Evolutionary conservation across 2,113 vertebrate genomes (phyloP), one percentile per base, ranked within the genome.

Genomic region (Peucedramus taeniatus): DNA sequence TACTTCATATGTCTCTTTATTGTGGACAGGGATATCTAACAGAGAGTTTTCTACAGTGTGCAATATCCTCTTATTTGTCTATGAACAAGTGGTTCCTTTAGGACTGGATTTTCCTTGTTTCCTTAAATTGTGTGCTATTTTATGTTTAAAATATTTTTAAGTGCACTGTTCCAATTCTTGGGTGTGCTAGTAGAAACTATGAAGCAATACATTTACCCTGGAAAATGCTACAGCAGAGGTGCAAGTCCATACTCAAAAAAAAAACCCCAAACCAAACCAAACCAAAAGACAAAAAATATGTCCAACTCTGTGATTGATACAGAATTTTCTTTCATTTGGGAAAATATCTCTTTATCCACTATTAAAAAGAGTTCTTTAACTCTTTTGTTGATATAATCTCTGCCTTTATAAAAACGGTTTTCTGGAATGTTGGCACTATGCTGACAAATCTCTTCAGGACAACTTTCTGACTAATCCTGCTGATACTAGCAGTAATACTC

Each of bases 231-330:
- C 16, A 81, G 23, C 35, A 53, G 20, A 45, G 2, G 6, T 76
- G 18, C 20, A 70, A 51, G 9, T 39, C 11, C 28, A 75, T 1
- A 0, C 9, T 15, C 5, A 60, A 81, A 69, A 68, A 54, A 2
- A 28, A 23, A 60, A 13, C 0, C 10, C 3, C 3, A 28, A 47
- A 28, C 3, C 7, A 44, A 44, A 22, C 1, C 7, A 33, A 56
- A 65, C 0, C 9, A 14, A 60, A 69, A 10, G 8, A 20, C 12
- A 61, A 51, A 60, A 45, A 53, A 23, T 23, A 39, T 16, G 7
- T 61, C 23, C 53, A 54, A 3, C 1, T 9, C 30, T 56, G 23
- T 2, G 2, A 11, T 12, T 87, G 33, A 45, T 63, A 33, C 4
- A 37, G 9, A 5, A 61, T 13, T 35, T 57, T 53, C 11, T 80